These are phyloP conservation scores for Andrena marginata DNA, from an alignment of 2,888 invertebrate species.

Conservation along the genomic window DNA sequence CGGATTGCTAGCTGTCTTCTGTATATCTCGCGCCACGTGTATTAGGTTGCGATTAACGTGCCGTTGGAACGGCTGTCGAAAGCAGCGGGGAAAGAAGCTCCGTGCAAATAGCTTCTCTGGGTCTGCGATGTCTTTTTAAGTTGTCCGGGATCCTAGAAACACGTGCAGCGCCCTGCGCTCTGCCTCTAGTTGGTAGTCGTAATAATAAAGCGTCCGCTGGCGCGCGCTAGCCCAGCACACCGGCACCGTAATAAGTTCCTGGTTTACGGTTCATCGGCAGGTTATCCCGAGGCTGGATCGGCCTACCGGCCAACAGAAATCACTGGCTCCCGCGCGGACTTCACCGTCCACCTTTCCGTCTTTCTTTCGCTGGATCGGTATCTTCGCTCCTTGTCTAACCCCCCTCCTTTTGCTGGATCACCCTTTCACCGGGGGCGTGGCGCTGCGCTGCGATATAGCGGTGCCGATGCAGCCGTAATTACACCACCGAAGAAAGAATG, in stretches of 20 bases:
- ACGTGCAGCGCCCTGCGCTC: conserved; percentile 10
- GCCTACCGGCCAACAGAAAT: conserved; percentile 70
- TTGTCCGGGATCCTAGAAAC: conserved; percentile 16
- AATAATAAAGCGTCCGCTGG: conserved; percentile 67
- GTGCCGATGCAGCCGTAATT: conserved; percentile 73
- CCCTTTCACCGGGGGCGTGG: conserved; percentile 77
- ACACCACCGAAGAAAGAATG: conserved; percentile 65
- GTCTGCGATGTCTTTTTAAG: not conserved
- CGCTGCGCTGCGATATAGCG: conserved; percentile 71
- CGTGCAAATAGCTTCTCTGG: conserved; percentile 1
- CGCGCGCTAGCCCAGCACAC: conserved; percentile 39
- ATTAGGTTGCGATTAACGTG: conserved; percentile 15
- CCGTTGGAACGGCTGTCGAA: not conserved
- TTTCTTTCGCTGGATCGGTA: conserved; percentile 3
- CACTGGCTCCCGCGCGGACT: conserved; percentile 61
- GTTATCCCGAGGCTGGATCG: conserved; percentile 74
- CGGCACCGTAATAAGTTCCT: conserved; percentile 80
- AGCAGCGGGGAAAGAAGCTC: not conserved
- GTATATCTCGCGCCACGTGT: not conserved
- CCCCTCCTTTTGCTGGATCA: conserved; percentile 41
- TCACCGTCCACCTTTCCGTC: conserved; percentile 5
- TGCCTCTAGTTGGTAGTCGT: conserved; percentile 52
- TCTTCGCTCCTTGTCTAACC: conserved; percentile 2
- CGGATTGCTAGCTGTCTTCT: not conserved
- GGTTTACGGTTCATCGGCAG: conserved; percentile 81